phyloP scores from a whole-genome alignment of 2,797 vertebrate genomes.

The Neomorphus geoffroyi region DNA sequence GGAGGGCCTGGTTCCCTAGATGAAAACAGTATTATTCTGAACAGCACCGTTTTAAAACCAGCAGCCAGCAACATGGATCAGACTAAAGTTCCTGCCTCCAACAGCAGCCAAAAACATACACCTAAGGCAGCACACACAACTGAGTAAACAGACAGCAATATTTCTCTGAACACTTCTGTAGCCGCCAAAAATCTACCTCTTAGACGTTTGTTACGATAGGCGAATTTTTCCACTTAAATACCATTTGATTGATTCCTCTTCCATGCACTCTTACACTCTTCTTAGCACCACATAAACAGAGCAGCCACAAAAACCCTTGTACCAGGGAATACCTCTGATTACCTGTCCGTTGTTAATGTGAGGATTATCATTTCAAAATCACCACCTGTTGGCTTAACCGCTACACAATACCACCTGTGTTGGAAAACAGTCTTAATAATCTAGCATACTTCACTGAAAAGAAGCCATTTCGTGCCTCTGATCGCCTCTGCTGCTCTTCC shows the following conservation, averaged over 20 bases:
- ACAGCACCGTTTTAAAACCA: background rate
- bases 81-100: background rate
- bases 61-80: background rate
- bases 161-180: background rate
- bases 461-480: background rate
- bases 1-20: background rate
- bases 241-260: background rate
- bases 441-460: background rate
- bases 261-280: background rate
- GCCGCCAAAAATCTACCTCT: background rate
- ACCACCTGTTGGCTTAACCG: background rate
- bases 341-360: background rate
- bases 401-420: background rate
- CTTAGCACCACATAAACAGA: background rate
- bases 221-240: background rate
- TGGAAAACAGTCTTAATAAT: background rate
- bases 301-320: background rate
- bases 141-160: background rate
- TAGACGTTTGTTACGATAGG: background rate
- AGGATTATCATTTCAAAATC: background rate
- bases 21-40: background rate
- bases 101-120: background rate
- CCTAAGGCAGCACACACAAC: background rate
- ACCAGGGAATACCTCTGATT: background rate
- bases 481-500: background rate